Conservation (phyloP, 1,140 invertebrate genomes). For the Papilio aristodemus region DNA sequence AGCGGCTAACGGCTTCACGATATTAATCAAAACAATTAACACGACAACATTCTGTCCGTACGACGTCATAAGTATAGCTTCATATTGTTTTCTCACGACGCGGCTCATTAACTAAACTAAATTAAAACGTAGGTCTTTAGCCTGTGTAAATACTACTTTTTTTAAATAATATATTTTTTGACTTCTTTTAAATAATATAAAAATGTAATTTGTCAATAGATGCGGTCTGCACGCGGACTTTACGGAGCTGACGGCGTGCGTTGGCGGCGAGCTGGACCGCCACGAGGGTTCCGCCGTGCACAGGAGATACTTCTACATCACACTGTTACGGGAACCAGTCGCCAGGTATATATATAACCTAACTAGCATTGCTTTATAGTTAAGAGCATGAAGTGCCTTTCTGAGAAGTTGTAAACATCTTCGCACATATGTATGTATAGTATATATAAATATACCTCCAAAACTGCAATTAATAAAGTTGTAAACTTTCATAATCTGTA, state of each 20-base stretch:
- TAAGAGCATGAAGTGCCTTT: too few relatives aligned
- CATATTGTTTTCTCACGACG: neutral
- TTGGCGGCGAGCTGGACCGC: conserved; percentile 92
- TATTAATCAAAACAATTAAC: conserved; percentile 18
- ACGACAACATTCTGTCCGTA: neutral
- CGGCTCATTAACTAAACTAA: neutral
- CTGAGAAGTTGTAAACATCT: too few relatives aligned
- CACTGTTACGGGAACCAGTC: conserved; percentile 95
- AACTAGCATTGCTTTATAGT: neutral
- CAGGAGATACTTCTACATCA: conserved; percentile 97
- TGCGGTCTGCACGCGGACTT: conserved; percentile 99
- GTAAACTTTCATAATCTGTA: too few relatives aligned
- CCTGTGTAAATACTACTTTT: too few relatives aligned
- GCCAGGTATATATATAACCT: conserved; percentile 70
- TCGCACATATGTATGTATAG: too few relatives aligned
- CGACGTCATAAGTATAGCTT: neutral
- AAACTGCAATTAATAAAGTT: too few relatives aligned
- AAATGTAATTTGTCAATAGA: conserved; percentile 53
- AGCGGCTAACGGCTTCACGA: neutral
- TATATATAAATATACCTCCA: too few relatives aligned
- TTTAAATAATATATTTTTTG: neutral
- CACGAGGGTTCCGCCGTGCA: conserved; percentile 90
- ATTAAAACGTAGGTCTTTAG: too few relatives aligned
- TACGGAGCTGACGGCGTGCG: conserved; percentile 96
- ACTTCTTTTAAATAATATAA: neutral